Base-by-base conservation (phyloP, 1,140 invertebrate species). In the Drusus annulatus region DNA sequence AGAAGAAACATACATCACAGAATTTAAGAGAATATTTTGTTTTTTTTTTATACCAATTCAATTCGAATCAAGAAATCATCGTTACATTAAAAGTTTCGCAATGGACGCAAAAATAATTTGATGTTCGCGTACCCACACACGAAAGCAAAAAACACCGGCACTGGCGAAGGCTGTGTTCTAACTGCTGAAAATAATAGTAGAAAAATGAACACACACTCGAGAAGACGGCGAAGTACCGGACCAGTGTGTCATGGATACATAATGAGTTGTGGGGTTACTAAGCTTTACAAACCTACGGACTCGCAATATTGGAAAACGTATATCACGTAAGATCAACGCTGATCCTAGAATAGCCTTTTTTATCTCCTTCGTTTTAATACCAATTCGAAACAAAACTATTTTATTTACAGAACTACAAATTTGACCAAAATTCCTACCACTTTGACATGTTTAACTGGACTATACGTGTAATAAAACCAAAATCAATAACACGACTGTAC, bases 161-260 rank as follows among this genome's bases (percentile, higher is more conserved):
- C 68, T 71, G 13, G 68, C 50, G 54, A 71, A 23, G 68, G 17
- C 68, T 25, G n/a, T 71, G 8, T 52, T 71, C 68, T 51, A 52
- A 54, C 65, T 36, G 51, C 68, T 71, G 68, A 50, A 21, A 52
- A 71, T 25, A n/a, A 13, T 52, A 54, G 1, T 54, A 51, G 25
- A 71, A 51, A 71, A 71, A 52, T 52, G 68, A 52, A 71, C 50
- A 71, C 68, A 71, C 68, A 71, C 23, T 71, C 19, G 5, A 71
- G n/a, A 13, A 71, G 68, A 16, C 68, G 50, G 68, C 50, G 68
- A 71, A 50, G 68, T 71, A 71, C 68, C 68, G 23, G 68, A 71
- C 68, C 25, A 52, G 50, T 71, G 25, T 65, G 65, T 71, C 45
- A 71, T 52, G 68, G 68, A 50, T 71, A 71, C 68, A 3, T 10